Evolutionary conservation across 2,888 invertebrate species (phyloP), one percentile per base, ranked within the genome.

Genomic region (Willowsia nigromaculata): DNA sequence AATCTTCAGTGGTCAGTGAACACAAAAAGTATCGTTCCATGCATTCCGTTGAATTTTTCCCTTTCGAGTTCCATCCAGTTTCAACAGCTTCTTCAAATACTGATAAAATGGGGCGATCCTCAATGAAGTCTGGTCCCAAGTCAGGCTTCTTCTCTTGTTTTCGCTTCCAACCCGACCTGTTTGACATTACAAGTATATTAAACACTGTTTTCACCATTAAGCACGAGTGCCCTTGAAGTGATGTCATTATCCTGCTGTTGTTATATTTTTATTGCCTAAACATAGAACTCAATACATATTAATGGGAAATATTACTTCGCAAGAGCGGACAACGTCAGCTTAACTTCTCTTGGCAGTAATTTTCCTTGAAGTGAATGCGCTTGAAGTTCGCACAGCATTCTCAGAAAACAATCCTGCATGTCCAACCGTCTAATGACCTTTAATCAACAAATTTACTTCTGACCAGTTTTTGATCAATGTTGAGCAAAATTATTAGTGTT

Each of bases 81-180:
- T 91, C 59, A 0, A 92, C 92, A 5, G 92, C 92, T 62, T 92
- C 92, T 90, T 92, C 92, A 87, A 92, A 92, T 15, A 92, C 92
- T 1, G 91, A 91, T 22, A 92, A 86, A 27, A 92, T 90, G 2
- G 91, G 91, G 7, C 92, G 89, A 33, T 92, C 92, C 74, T 92
- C 92, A 53, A 92, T 89, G 13, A 91, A 80, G 47, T 92, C 92
- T 40, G 91, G 90, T n/a, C 78, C 85, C 7, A 88, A n/a, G 6
- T 86, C 86, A 0, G 86, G 83, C 47, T 90, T 90, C 62, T 84
- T 78, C 22, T 89, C 88, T 74, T 88, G 83, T 37, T 92, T 90
- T 25, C 92, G 83, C 40, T 89, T 91, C 92, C 91, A 92, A 1
- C 91, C 92, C 7, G 91, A 91, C 53, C 92, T 92, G 47, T 22